These are phyloP conservation scores for Yponomeuta malinellus DNA, from an alignment of 2,888 invertebrate species.

Conservation along the genomic window DNA sequence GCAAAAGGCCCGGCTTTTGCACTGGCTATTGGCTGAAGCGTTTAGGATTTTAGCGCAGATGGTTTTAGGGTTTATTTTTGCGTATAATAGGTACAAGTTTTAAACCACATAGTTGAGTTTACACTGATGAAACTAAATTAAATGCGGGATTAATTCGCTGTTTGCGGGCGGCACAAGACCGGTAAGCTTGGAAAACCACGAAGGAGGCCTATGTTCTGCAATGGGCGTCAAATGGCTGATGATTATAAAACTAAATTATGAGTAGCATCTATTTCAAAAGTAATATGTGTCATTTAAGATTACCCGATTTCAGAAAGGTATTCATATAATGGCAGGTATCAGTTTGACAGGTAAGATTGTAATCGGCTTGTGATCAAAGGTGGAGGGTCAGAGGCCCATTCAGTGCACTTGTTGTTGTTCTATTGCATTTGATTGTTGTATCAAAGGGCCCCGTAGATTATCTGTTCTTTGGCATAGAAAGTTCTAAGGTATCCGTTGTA, in stretches of 20 bases:
- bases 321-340: slow-evolving; percentile 36
- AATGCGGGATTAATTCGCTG: too few relatives aligned
- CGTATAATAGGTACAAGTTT: neutral
- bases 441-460: neutral
- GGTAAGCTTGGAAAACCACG: too few relatives aligned
- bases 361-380: slow-evolving; percentile 43
- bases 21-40: neutral
- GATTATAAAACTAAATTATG: too few relatives aligned
- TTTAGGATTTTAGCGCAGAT: neutral
- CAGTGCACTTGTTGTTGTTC: slow-evolving; percentile 20
- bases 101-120: neutral
- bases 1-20: too few relatives aligned
- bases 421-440: slow-evolving; percentile 13
- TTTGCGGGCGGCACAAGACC: too few relatives aligned
- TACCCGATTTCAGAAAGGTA: slow-evolving; percentile 10
- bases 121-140: neutral
- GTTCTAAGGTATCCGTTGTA: neutral
- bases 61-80: neutral
- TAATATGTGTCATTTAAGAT: neutral
- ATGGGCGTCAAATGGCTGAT: too few relatives aligned
- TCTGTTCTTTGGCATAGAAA: neutral
- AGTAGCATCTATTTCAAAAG: neutral
- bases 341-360: slow-evolving; percentile 57
- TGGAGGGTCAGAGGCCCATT: slow-evolving; percentile 26
- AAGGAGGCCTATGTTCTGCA: too few relatives aligned